Evolutionary conservation across 2,797 vertebrate species (phyloP), one percentile per base, ranked within the genome.

Genomic region (Eupleurogrammus muticus): DNA sequence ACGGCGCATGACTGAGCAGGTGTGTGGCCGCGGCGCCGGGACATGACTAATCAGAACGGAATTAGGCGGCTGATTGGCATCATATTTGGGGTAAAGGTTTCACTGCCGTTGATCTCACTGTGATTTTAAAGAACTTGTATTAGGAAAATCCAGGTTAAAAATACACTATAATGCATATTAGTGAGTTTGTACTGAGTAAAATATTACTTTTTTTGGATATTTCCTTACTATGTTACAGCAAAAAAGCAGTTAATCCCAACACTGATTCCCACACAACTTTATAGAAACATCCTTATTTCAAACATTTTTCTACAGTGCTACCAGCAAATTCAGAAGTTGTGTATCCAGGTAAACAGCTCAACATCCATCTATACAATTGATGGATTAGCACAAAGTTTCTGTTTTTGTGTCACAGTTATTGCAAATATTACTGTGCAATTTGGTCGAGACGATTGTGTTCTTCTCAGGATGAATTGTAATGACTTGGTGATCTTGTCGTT

Each of bases 1-100:
- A 68, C 40, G 70, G 52, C 28, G 70, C 81, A 28, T 89, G 74
- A 82, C 87, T 20, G 21, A 83, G 79, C 86, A 91, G 87, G 87
- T 89, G 88, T 87, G 87, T 87, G 87, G 79, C 70, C 46, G 20
- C 70, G 52, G 66, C 58, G 13, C 65, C 64, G 66, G 59, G 75
- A 79, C 71, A 71, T 65, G 75, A 51, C 66, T 70, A 72, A 86
- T 91, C 67, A 85, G 82, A 84, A 73, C 69, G 62, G 72, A 80
- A 88, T 86, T 82, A 82, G 79, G 1, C 2, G 48, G 65, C 44
- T 65, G 79, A 80, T 75, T 50, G 20, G 52, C 35, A 35, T 79
- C 59, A 47, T 21, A 56, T 72, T 42, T 61, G 65, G n/a, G n/a
- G n/a, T n/a, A n/a, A n/a, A n/a, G n/a, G n/a, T n/a, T n/a, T n/a